Base-by-base conservation (phyloP, 2,797 vertebrate genomes). In the Hypotaenidia philippensis region DNA sequence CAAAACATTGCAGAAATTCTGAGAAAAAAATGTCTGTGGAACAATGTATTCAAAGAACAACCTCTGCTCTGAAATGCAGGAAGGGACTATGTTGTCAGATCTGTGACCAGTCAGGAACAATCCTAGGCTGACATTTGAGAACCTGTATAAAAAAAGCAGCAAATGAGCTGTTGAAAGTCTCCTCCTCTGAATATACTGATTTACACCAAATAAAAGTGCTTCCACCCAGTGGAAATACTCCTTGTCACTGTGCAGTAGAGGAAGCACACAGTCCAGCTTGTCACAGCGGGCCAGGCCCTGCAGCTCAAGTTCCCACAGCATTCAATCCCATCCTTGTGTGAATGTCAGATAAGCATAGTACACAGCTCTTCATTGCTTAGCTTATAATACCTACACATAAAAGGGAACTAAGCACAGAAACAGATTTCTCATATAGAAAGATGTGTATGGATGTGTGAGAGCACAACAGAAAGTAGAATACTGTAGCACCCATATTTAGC, bases 391-490 rank as follows among this genome's bases (percentile, higher is more conserved):
- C 13, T 2, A 5, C 1, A 41, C 8, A 40, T 25, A 18, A 55
- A 76, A 19, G 66, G 3, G 34, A 74, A 59, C 36, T 11, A 55
- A 92, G 21, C 32, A 63, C 9, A 86, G n/a, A 61, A 53, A 56
- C 1, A 64, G 40, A 61, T 31, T 78, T 69, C 41, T 41, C 3
- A 11, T 6, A 40, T 3, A 61, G 32, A 36, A 76, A 32, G 47
- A 13, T 0, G 1, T 16, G 5, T 5, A 25, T 4, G 20, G 47
- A 57, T 38, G 50, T 31, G 27, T 5, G 1, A 5, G 36, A 83
- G 6, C 13, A 32, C 29, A 31, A 45, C 32, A 83, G 38, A 72
- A 77, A 52, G 31, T 6, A 72, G 15, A 89, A 45, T 15, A 60
- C 2, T 26, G 26, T 18, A 55, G 19, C 70, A 1, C 6, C 1